Evolutionary conservation across 2,113 vertebrate species (phyloP).

Genomic region (Heliornis fulica): DNA sequence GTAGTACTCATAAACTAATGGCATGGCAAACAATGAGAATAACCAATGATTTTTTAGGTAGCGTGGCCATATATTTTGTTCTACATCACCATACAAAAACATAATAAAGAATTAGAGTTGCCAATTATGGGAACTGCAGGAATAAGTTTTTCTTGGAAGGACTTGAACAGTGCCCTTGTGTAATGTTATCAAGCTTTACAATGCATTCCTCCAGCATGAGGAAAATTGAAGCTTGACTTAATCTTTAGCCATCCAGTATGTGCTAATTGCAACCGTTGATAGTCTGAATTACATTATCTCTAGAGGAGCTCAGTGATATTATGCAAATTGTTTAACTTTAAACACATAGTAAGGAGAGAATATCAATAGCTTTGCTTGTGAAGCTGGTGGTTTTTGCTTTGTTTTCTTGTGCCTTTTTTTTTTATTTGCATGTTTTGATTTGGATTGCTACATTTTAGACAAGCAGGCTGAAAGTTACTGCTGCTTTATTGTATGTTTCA

Average conservation of each 20-base stretch:
- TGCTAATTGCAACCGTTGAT: background rate
- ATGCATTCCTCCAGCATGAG: background rate
- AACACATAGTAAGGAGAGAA: background rate
- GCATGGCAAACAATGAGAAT: background rate
- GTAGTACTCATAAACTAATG: background rate
- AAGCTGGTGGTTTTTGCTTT: background rate
- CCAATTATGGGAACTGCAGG: background rate
- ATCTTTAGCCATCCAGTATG: background rate
- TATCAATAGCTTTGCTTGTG: background rate
- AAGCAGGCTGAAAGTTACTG: background rate
- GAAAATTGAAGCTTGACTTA: background rate
- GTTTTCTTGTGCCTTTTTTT: background rate
- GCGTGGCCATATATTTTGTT: background rate
- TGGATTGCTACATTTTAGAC: background rate
- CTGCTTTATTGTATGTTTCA: background rate
- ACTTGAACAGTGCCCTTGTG: background rate
- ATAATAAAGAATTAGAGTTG: background rate
- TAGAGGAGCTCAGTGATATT: background rate
- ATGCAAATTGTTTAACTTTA: background rate
- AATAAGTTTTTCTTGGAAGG: background rate
- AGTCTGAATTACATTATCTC: background rate
- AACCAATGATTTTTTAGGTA: background rate
- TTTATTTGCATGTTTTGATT: background rate
- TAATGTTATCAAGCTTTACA: background rate
- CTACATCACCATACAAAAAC: background rate